Percentiles rank a stretch among this genome's conserved stretches.
phyloP scores from a whole-genome alignment of 2,797 vertebrate genomes.

The Bradypodion pumilum region DNA sequence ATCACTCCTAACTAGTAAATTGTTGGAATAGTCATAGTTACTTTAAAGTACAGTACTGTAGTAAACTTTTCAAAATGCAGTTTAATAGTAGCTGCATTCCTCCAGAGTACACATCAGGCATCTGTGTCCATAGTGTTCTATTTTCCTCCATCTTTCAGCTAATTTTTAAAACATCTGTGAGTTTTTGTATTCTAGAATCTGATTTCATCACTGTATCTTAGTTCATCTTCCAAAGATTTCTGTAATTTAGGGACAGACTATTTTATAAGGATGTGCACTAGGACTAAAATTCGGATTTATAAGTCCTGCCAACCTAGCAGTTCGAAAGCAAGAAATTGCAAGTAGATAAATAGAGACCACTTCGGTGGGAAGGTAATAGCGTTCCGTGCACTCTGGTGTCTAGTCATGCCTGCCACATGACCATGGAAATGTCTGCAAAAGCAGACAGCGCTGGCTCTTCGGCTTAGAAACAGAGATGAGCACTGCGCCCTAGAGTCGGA shows the following conservation, averaged over 20 bases:
- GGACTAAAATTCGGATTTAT: too few relatives aligned
- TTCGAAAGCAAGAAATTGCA: too few relatives aligned
- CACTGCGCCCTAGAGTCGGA: too few relatives aligned
- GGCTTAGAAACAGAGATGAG: too few relatives aligned
- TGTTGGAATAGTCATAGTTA: neutral
- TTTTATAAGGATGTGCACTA: too few relatives aligned
- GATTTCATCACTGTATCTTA: neutral
- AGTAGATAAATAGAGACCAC: too few relatives aligned
- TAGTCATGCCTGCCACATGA: too few relatives aligned
- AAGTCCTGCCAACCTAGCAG: too few relatives aligned
- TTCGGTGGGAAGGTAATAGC: too few relatives aligned
- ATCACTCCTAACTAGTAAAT: constrained; percentile 22
- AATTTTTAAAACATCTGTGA: constrained; percentile 10
- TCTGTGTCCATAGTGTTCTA: neutral
- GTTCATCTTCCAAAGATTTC: neutral
- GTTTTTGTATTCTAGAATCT: constrained; percentile 8
- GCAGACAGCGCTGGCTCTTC: too few relatives aligned
- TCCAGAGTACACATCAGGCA: neutral
- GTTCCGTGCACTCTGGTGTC: too few relatives aligned
- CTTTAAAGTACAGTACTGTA: constrained; percentile 16
- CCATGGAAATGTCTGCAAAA: too few relatives aligned
- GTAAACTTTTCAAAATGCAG: neutral
- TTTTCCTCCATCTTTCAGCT: neutral
- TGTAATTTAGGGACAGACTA: neutral
- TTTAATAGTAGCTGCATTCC: neutral